Evolutionary conservation across 2,797 vertebrate species (phyloP).

Genomic region (Lophius americanus): DNA sequence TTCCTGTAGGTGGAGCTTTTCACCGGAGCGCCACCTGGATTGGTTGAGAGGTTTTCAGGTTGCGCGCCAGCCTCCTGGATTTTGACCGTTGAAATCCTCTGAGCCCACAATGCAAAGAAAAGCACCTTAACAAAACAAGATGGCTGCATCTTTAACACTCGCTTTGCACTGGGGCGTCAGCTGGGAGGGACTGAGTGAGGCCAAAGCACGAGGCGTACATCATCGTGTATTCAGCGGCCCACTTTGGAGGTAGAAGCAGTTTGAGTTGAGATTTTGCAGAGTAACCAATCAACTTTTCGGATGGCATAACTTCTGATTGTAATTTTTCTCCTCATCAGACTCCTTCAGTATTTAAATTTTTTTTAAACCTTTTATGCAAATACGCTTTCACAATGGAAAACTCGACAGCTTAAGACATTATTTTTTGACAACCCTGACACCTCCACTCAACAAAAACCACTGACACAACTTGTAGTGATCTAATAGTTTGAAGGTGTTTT

Average conservation of each 20-base stretch:
- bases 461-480: too few relatives aligned
- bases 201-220: conserved; percentile 56
- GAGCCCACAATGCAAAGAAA: conserved; percentile 46
- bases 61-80: conserved; percentile 62
- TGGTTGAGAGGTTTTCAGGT: conserved; percentile 23
- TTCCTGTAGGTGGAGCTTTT: conserved; percentile 60
- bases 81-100: conserved; percentile 11
- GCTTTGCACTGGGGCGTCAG: conserved; percentile 49
- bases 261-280: conserved; percentile 3
- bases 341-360: conserved; percentile 18
- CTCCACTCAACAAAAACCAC: not conserved
- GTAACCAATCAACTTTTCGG: conserved; percentile 26
- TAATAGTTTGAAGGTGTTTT: too few relatives aligned
- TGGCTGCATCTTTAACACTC: conserved; percentile 18
- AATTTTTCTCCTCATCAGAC: conserved; percentile 15
- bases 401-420: too few relatives aligned
- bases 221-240: conserved; percentile 1
- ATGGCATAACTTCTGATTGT: conserved; percentile 13
- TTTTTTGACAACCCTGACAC: too few relatives aligned
- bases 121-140: conserved; percentile 45
- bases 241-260: conserved; percentile 21
- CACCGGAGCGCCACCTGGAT: conserved; percentile 44
- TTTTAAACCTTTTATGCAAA: conserved; percentile 37
- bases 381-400: not conserved
- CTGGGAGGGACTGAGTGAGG: conserved; percentile 9